A percentile compares a stretch with the other conserved stretches of the same genome.
Conservation (phyloP, 2,797 vertebrate genomes). For the Tarsius wallacei region DNA sequence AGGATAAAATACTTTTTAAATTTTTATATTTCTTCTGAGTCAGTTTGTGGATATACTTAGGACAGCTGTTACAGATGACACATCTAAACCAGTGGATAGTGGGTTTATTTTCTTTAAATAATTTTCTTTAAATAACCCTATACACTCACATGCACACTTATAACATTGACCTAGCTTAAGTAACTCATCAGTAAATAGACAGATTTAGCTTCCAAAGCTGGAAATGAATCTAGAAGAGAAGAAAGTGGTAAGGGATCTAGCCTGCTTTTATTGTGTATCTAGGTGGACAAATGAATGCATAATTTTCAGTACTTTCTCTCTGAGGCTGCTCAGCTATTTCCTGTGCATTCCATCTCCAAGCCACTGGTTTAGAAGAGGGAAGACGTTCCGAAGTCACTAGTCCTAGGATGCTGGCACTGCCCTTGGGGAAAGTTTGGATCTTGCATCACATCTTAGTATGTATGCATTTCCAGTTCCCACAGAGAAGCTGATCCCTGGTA, state of each 20-base stretch:
- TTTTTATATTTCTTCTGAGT: background rate
- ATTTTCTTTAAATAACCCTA: constrained; percentile 83
- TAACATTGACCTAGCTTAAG: constrained; percentile 77
- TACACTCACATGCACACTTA: background rate
- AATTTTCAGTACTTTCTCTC: constrained; percentile 75
- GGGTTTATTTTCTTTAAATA: constrained; percentile 81
- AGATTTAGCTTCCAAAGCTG: constrained; percentile 81
- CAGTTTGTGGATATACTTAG: background rate
- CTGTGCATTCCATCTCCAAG: constrained; percentile 51
- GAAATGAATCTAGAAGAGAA: constrained; percentile 72
- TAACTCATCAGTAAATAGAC: constrained; percentile 69
- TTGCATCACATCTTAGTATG: constrained; percentile 89
- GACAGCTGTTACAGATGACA: background rate
- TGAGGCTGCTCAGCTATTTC: constrained; percentile 66
- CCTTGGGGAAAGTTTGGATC: constrained; percentile 85
- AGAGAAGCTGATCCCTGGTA: constrained; percentile 86
- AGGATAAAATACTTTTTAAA: background rate
- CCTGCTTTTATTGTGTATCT: constrained; percentile 82
- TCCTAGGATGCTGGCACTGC: constrained; percentile 76
- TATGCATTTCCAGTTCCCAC: constrained; percentile 84
- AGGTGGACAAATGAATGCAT: constrained; percentile 80
- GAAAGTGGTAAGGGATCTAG: constrained; percentile 76
- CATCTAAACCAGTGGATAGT: constrained; percentile 53
- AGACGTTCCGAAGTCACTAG: constrained; percentile 50
- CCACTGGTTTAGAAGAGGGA: constrained; percentile 21